A percentile compares a stretch with the other conserved stretches of the same genome.
These are phyloP conservation scores for Echinops telfairi DNA, from an alignment of 2,113 vertebrate genomes.

Conservation along the genomic window DNA sequence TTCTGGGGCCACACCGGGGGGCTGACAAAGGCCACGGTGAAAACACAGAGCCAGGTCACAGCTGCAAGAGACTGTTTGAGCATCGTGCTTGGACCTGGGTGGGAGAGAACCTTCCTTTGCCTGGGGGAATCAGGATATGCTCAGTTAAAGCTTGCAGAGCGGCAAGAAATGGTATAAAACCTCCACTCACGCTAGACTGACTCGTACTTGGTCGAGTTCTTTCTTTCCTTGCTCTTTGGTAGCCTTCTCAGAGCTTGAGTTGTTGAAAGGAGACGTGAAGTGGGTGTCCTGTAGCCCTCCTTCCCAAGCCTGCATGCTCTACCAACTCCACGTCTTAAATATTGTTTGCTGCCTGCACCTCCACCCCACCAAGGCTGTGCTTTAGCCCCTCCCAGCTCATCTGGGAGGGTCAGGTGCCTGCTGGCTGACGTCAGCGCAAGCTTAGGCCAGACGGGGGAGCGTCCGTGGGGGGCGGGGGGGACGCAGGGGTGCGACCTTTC, in stretches of 20 bases:
- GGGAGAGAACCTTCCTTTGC: slow-evolving; percentile 53
- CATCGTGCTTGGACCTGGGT: slow-evolving; percentile 83
- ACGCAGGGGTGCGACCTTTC: slow-evolving; percentile 46
- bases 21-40: slow-evolving; percentile 71
- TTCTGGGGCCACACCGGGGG: slow-evolving; percentile 88
- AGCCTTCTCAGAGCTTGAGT: slow-evolving; percentile 72
- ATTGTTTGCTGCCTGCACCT: slow-evolving; percentile 89
- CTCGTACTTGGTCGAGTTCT: not conserved
- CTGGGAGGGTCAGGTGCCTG: slow-evolving; percentile 87
- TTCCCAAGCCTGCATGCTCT: slow-evolving; percentile 78
- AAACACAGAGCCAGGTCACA: slow-evolving; percentile 83
- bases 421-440: slow-evolving; percentile 77
- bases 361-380: slow-evolving; percentile 83
- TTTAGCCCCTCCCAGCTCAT: slow-evolving; percentile 85
- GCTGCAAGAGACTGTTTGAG: slow-evolving; percentile 70
- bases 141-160: slow-evolving; percentile 56
- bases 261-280: slow-evolving; percentile 76
- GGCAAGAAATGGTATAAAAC: not conserved
- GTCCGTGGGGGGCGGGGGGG: slow-evolving; percentile 58
- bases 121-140: slow-evolving; percentile 53
- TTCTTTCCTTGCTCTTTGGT: not conserved
- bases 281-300: slow-evolving; percentile 69
- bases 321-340: slow-evolving; percentile 94
- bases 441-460: slow-evolving; percentile 83
- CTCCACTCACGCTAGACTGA: not conserved